Base-by-base conservation (phyloP, 2,113 vertebrate genomes). In the Carassius gibelio region DNA sequence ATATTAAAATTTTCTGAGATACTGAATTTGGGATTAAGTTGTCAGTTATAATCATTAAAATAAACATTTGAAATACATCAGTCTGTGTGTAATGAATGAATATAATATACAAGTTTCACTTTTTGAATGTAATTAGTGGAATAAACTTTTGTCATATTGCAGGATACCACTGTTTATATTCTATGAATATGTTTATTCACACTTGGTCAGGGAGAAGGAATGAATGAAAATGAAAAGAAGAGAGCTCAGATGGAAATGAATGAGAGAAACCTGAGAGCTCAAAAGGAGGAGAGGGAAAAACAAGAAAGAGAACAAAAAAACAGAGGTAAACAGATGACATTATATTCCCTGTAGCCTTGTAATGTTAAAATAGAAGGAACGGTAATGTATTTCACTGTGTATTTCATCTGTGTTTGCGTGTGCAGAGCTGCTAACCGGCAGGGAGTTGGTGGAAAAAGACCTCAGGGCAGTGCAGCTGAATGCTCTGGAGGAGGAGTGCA, bases 131-230 rank as follows among this genome's bases (percentile, higher is more conserved):
- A 30, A 30, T 30, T 30, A 30, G 30, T 30, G 30, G 30, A 30
- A 30, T 30, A 30, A 30, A 30, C 30, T 30, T 30, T 30, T 17
- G 14, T 34, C 64, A 68, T 26, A 66, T 15, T 69, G 34, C 4
- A 71, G 17, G 68, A 71, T 9, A 2, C 68, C 68, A 5, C 8
- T 71, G 10, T n/a, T 69, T 3, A 69, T 38, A 69, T 69, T 71
- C 21, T 66, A 52, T 72, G 61, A 1, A 8, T 69, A 1, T 38
- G n/a, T 89, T 82, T 83, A 21, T 19, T 68, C 88, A 21, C 84
- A 80, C 71, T 62, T 76, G 14, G n/a, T 76, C 87, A 95, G 94
- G 95, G 94, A 52, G 93, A 95, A 75, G 92, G 74, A 71, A 30
- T 72, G 0, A 86, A 72, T 71, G 90, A 87, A 61, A 83, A 86